Base-by-base conservation (phyloP, 2,888 invertebrate species). In the Diogma glabrata region DNA sequence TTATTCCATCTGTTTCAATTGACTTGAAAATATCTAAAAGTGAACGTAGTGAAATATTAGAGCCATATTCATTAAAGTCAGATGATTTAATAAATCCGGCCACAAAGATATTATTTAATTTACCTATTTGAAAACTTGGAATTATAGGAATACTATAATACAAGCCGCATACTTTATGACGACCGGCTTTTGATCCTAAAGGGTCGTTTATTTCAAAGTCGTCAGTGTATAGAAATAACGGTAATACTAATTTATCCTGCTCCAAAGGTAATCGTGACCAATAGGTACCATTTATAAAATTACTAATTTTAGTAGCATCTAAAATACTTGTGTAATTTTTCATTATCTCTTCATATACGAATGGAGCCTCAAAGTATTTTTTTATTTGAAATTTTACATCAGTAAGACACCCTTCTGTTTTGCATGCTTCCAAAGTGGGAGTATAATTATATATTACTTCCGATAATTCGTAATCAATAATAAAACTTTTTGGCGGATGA, bases 211-310 rank as follows among this genome's bases (percentile, higher is more conserved):
- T n/a, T 16, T 38, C 16, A 5, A 38, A 38, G 16, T 38, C 38
- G 10, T 38, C 38, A 16, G 16, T 38, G 14, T 38, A 38, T 14
- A 38, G 10, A 38, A 38, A 38, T 38, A 38, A 17, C 5, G 38
- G 10, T 7, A 38, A 19, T 19, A 38, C 4, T 38, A 16, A 19
- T 38, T 38, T 38, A 9, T 38, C 38, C 10, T 38, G 8, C 19
- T 38, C 38, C 16, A 19, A 38, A 38, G 16, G 16, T 16, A 16
- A 38, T 19, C 7, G 38, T 38, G 38, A 10, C 16, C 38, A 38
- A 38, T 38, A 38, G 6, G 16, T 10, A 38, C 38, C 38, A 38
- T 38, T 38, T 16, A 38, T 38, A 38, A 38, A 38, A 38, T 38
- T 38, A 38, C 16, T 2, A 38, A 17, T 17, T 38, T 38, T 38